Base-by-base conservation (phyloP, 2,113 vertebrate species). In the Perca flavescens region DNA sequence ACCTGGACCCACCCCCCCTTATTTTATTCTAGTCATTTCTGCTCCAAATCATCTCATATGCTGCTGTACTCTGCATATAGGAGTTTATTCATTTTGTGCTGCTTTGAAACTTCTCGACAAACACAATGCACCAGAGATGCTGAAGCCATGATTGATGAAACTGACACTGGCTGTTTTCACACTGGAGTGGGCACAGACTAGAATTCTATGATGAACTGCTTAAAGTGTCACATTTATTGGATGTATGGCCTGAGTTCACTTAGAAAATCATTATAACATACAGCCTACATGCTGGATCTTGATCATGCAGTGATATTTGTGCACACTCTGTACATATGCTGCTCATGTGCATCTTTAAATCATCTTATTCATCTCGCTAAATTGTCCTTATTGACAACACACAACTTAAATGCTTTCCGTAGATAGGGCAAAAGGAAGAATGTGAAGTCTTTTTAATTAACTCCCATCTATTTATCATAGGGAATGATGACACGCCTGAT, bases 391-490 rank as follows among this genome's bases (percentile, higher is more conserved):
- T 14, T 72, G 68, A 78, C 54, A 70, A 57, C 49, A 54, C 56
- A 46, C 49, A 40, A 65, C 22, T 28, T 62, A 21, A 74, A 70
- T 28, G 64, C 52, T 73, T 74, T 58, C 79, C 43, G 5, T 17
- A 17, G 22, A 77, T 52, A 43, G 49, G 62, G 19, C 13, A 68
- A 78, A 67, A 36, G 34, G 56, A 70, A 70, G 47, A 84, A 81
- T 47, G 34, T 50, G 21, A 61, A 80, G 54, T 62, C 72, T 86
- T 74, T 80, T 80, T 86, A 91, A 94, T 90, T 77, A 91, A 83
- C 83, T 87, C 56, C 73, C 63, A 58, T 81, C 89, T 78, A 87
- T 91, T 90, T 90, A 86, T 93, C 87, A 90, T 21, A n/a, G 74
- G 56, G 66, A 58, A 71, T 50, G 85, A 80, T 85, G 88, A 92